Evolutionary conservation across 2,797 vertebrate species (phyloP), one percentile per base, ranked within the genome.

Genomic region (Masticophis lateralis): DNA sequence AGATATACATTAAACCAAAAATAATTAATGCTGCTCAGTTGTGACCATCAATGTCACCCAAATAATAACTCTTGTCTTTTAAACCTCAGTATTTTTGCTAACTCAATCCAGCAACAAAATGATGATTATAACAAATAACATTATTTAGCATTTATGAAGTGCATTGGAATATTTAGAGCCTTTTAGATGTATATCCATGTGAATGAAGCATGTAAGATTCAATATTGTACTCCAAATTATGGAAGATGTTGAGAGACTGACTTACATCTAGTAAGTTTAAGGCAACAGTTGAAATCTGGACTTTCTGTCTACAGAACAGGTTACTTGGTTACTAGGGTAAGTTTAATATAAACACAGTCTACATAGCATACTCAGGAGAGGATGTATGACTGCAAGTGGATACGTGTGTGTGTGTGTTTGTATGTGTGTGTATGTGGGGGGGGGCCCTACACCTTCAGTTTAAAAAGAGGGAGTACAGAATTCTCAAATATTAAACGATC

Each of bases 351-450:
- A 91, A 51, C 5, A 47, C 37, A 86, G 16, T 3, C 83, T 37
- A 61, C 5, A 14, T 53, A 86, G 59, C 51, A 51, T 43, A 6
- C 3, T 90, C 9, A 22, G 20, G 59, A 86, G 53, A 3, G 66
- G 25, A 28, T 43, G 47, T n/a, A 28, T 37, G 20, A 32, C 51
- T 32, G 51, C n/a, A 90, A 74, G 11, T 20, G 51, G 8, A 20
- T 74, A 16, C 0, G 3, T 2, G 12, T 69, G 66, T 32, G 28
- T 32, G 13, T 2, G 3, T 47, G 9, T 28, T 11, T 55, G 18
- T 1, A 5, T 66, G 43, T 22, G 20, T 0, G 2, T n/a, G 14
- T 11, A 11, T 32, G 16, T 1, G 69, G 18, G 18, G 1, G 6
- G 0, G 3, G 3, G 32, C n/a, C n/a, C n/a, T 43, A 83, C 13